A percentile compares a stretch with the other conserved stretches of the same genome.
These are phyloP conservation scores for Cotesia congregata DNA, from an alignment of 2,888 invertebrate genomes.

Conservation along the genomic window DNA sequence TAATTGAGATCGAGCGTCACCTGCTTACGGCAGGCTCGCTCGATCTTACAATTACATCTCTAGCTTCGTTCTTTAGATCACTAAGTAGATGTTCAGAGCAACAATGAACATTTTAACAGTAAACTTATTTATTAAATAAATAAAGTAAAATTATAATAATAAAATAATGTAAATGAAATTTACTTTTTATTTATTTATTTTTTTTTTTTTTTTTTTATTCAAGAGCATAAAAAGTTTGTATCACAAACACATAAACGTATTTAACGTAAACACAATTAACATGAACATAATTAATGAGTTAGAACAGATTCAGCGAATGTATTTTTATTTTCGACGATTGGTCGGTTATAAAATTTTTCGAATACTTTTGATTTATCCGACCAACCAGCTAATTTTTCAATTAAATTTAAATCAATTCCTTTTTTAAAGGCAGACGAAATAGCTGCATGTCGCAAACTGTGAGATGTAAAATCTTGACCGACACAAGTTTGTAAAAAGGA, in stretches of 20 bases:
- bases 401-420: conserved; percentile 36
- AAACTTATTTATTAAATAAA: conserved; percentile 6
- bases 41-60: conserved; percentile 15
- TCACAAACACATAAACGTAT: not conserved
- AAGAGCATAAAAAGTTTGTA: not conserved
- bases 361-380: conserved; percentile 28
- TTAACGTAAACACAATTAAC: not conserved
- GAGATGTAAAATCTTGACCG: conserved; percentile 19
- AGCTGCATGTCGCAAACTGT: conserved; percentile 30
- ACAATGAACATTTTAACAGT: conserved; percentile 14
- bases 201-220: not conserved
- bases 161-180: not conserved
- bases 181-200: not conserved
- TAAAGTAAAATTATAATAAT: not conserved
- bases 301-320: not conserved
- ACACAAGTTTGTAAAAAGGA: not conserved
- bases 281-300: conserved; percentile 2
- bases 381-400: conserved; percentile 40
- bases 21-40: not conserved
- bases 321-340: conserved; percentile 26
- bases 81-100: conserved; percentile 31
- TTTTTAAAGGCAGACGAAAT: conserved; percentile 31
- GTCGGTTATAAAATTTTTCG: conserved; percentile 34
- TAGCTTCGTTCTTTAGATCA: conserved; percentile 21
- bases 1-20: conserved; percentile 2